phyloP scores from a whole-genome alignment of 2,888 invertebrate genomes.

The Phytoseiulus persimilis region DNA sequence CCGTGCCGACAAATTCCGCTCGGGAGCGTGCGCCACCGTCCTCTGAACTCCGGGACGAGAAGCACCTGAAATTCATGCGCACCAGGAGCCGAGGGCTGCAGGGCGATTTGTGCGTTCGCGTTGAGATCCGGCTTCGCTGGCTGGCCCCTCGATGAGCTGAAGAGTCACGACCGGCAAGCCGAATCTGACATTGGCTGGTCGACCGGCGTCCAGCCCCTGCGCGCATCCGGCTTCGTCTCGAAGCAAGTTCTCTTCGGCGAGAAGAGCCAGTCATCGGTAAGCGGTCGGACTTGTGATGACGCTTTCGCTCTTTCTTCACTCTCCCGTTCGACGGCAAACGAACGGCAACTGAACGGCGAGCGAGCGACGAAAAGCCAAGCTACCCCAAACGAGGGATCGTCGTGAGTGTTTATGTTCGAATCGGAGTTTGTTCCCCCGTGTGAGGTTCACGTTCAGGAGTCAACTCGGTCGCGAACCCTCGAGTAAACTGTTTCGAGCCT shows the following conservation, averaged over 20 bases:
- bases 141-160: background rate
- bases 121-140: background rate
- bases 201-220: background rate
- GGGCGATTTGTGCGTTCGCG: background rate
- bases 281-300: background rate
- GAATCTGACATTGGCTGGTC: background rate
- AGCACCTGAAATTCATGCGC: background rate
- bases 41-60: background rate
- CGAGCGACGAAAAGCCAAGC: background rate
- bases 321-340: background rate
- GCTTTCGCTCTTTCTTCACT: slow-evolving; percentile 5
- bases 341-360: background rate
- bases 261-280: background rate
- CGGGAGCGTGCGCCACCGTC: too few relatives aligned
- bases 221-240: background rate
- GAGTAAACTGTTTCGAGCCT: background rate
- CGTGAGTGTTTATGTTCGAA: background rate
- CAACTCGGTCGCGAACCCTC: too few relatives aligned
- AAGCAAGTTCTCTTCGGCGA: background rate
- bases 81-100: slow-evolving; percentile 5
- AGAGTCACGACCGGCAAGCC: background rate
- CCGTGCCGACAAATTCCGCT: too few relatives aligned
- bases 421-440: background rate
- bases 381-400: background rate
- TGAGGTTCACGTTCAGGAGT: background rate